Evolutionary conservation across 1,140 invertebrate species (phyloP), one percentile per base, ranked within the genome.

Genomic region (Sycophaga agraensis): DNA sequence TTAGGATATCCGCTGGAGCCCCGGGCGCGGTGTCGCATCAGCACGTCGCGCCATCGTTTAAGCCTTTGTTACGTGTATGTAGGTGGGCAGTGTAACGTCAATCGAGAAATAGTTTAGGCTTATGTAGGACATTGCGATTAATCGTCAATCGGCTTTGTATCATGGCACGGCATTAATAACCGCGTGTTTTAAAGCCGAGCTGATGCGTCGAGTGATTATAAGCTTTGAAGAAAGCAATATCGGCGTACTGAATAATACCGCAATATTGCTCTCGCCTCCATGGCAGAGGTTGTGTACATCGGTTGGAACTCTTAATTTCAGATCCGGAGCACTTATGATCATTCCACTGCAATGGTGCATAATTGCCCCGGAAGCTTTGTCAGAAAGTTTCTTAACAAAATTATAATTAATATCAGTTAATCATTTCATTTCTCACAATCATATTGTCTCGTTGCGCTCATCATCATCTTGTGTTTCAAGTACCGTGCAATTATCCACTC

Each of bases 351-450:
- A 21, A 28, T 37, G n/a, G 16, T 7, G 19, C 12, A 37, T 21
- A 35, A 57, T 39, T 37, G 31, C 14, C 7, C 16, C 9, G 8
- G 35, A 40, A 40, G 14, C 21, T 26, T 24, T 4, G 21, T 3
- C 21, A 28, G 22, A 40, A 28, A 49, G 8, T 28, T 9, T 9
- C 9, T 19, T 19, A 21, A 16, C 14, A 43, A 59, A 31, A 31
- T 51, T 43, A 35, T 51, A 35, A 59, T 50, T 59, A n/a, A n/a
- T n/a, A n/a, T n/a, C 28, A 31, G 11, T 31, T 11, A 42, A 59
- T 51, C n/a, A n/a, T 8, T 28, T 43, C 4, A 51, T 43, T 31
- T 51, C 24, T 42, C 17, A 11, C 24, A 59, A 59, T 59, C 14
- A 7, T 22, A 51, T 51, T 59, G 22, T 43, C 57, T 51, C 17